Percentiles rank a stretch among this genome's conserved stretches.
Conservation (phyloP, 2,113 vertebrate species). For the Solea senegalensis region DNA sequence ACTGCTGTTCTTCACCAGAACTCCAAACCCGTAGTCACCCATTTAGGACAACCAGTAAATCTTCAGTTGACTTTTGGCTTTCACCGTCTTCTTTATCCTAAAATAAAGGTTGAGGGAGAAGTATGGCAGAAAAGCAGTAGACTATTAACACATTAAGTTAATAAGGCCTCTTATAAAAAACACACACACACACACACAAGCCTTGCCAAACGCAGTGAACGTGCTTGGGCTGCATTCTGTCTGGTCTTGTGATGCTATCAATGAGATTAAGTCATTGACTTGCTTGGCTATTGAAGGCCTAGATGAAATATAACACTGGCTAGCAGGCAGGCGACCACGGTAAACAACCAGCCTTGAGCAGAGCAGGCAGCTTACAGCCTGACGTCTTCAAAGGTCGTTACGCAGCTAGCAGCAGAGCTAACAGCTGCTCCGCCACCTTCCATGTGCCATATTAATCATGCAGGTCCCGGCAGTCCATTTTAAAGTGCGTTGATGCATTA, state of each 20-base stretch:
- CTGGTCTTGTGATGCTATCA: slow-evolving; percentile 76
- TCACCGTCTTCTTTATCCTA: slow-evolving; percentile 73
- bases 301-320: slow-evolving; percentile 63
- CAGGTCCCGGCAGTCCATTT: slow-evolving; percentile 48
- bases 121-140: background rate
- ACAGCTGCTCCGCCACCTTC: slow-evolving; percentile 76
- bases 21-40: slow-evolving; percentile 99
- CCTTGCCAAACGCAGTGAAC: slow-evolving; percentile 48
- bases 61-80: slow-evolving; percentile 71
- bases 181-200: background rate
- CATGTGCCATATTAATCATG: slow-evolving; percentile 70
- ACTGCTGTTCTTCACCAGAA: slow-evolving; percentile 98
- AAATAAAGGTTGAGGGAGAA: slow-evolving; percentile 23
- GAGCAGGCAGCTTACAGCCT: slow-evolving; percentile 55
- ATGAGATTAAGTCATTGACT: slow-evolving; percentile 75
- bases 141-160: slow-evolving; percentile 11
- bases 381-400: slow-evolving; percentile 78
- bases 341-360: slow-evolving; percentile 59
- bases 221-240: slow-evolving; percentile 65
- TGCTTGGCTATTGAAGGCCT: slow-evolving; percentile 62
- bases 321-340: slow-evolving; percentile 49
- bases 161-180: slow-evolving; percentile 19
- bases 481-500: slow-evolving; percentile 33
- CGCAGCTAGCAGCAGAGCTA: slow-evolving; percentile 76
- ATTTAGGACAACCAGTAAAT: slow-evolving; percentile 88